These are phyloP conservation scores for Drosophila atroscutellata DNA, from an alignment of 2,888 invertebrate species.

Conservation along the genomic window DNA sequence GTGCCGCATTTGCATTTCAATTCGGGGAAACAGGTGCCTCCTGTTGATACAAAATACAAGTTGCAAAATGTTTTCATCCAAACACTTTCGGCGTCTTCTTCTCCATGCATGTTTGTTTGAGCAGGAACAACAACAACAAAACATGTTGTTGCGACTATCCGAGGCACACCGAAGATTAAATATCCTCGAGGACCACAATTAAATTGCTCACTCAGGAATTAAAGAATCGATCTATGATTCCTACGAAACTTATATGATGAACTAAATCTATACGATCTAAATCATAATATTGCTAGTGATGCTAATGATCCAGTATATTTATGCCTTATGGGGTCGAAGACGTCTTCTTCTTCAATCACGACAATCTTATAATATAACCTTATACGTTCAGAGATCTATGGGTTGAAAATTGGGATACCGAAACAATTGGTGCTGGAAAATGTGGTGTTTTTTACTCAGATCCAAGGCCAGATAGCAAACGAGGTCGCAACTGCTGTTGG, in stretches of 20 bases:
- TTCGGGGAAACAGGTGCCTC: constrained; percentile 29
- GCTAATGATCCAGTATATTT: not conserved
- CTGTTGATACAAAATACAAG: constrained; percentile 7
- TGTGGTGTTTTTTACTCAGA: not conserved
- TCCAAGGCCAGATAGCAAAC: not conserved
- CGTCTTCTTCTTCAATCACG: not conserved
- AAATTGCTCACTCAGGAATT: not conserved
- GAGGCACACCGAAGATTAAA: not conserved
- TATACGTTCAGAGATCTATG: not conserved
- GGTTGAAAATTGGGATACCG: too few relatives aligned
- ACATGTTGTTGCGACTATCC: not conserved
- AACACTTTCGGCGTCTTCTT: not conserved
- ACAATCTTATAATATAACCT: not conserved
- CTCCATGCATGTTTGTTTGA: not conserved
- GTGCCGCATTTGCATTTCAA: constrained; percentile 49
- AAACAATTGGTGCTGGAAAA: not conserved
- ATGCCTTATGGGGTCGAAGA: fast-evolving
- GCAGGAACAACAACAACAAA: not conserved
- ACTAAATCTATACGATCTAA: too few relatives aligned
- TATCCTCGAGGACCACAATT: not conserved
- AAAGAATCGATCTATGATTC: not conserved
- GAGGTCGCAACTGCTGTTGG: not conserved
- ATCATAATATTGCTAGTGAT: not conserved
- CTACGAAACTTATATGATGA: not conserved
- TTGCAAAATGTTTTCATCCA: not conserved